Base-by-base conservation (phyloP, 2,113 vertebrate genomes). In the Theristicus caerulescens region DNA sequence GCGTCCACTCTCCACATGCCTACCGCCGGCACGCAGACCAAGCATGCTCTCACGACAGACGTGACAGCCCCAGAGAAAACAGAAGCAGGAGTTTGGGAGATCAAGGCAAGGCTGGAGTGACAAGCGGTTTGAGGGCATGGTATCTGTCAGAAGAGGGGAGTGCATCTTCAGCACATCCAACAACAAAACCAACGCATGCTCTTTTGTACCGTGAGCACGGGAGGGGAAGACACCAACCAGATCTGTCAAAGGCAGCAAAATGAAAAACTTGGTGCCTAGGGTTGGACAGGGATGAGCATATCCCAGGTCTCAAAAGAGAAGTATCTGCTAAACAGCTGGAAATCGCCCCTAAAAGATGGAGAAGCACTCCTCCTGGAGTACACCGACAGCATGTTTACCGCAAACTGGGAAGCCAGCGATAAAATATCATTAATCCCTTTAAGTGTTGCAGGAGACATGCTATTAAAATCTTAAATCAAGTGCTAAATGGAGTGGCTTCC, bases 1-100 rank as follows among this genome's bases (percentile, higher is more conserved):
- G 32, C 2, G 0, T 22, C 86, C 32, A 9, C 13, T 40, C 47
- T 49, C 87, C 12, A 1, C 11, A 10, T 5, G 25, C 31, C 42
- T 20, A 14, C 13, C 1, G 1, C 24, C 1, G 4, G 49, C 65
- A 71, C 1, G 0, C 17, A 38, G 57, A 51, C 16, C 20, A 17
- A 34, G 49, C 21, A 22, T 0, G 0, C 61, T 44, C 38, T 36
- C 42, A 13, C 1, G 1, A 40, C 29, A 67, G 54, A 61, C 21
- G 21, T 9, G 49, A 46, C 42, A 81, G 59, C 24, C 52, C 2
- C 0, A 0, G 13, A 77, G 71, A 67, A 82, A 52, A 29, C 26
- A 38, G 11, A 51, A 52, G 71, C 21, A 67, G 26, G 14, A 58
- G 40, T 2, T 19, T 6, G 18, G 16, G 32, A 88, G 34, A 55